Evolutionary conservation across 2,113 vertebrate genomes (phyloP).

Genomic region (Pollimyrus isidori): DNA sequence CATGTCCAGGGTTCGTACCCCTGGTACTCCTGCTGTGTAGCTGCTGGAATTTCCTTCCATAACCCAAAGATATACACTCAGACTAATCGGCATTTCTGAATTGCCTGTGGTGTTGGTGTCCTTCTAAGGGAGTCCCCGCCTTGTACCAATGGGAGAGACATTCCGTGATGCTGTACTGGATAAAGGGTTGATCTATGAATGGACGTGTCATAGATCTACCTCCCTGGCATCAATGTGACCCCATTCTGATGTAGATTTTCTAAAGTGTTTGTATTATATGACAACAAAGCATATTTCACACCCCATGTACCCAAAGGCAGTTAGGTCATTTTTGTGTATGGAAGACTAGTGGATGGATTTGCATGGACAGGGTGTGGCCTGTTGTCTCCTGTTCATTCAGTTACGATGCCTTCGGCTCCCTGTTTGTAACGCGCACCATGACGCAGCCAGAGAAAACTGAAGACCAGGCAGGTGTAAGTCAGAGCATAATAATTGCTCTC

Average conservation of each 20-base stretch:
- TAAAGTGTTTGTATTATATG: neutral
- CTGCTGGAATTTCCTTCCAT: neutral
- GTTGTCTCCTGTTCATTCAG: neutral
- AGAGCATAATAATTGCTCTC: conserved; percentile 96
- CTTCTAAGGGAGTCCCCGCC: neutral
- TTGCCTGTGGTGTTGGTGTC: neutral
- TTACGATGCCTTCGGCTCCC: conserved; percentile 17
- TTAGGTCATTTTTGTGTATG: neutral
- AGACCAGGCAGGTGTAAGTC: conserved; percentile 78
- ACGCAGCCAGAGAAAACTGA: conserved; percentile 74
- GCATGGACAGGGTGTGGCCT: neutral
- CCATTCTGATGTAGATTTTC: neutral
- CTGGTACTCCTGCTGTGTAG: neutral
- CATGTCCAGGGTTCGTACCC: neutral
- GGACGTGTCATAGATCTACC: neutral
- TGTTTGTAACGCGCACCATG: conserved; percentile 52
- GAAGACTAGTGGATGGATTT: neutral
- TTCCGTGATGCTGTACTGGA: neutral
- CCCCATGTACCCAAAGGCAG: neutral
- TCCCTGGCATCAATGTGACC: neutral
- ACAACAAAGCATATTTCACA: neutral
- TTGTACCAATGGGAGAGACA: neutral
- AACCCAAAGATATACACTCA: neutral
- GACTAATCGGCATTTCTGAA: neutral
- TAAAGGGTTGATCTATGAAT: neutral